Evolutionary conservation across 2,113 vertebrate genomes (phyloP).

Genomic region (Centropus bengalensis): DNA sequence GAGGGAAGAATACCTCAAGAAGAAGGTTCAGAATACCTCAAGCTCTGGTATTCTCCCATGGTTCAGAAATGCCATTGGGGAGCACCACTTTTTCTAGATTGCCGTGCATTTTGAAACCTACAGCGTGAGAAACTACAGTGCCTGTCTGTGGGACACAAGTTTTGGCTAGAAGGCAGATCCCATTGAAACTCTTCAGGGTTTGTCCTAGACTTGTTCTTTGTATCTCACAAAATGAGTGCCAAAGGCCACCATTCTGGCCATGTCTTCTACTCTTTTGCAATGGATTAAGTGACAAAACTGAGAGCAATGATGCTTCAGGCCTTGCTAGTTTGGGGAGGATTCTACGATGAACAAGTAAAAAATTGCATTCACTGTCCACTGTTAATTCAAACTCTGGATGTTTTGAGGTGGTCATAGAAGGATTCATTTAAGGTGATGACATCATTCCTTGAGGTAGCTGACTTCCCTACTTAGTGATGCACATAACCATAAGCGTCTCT

Average conservation of each 20-base stretch:
- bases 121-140: not conserved
- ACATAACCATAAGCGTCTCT: not conserved
- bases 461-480: not conserved
- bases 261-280: not conserved
- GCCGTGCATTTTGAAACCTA: not conserved
- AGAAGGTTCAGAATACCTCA: too few species aligned
- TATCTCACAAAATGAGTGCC: not conserved
- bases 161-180: not conserved
- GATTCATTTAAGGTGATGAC: not conserved
- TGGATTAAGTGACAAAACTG: not conserved
- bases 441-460: not conserved
- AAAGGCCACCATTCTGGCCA: not conserved
- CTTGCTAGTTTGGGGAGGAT: not conserved
- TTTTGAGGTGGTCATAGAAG: not conserved
- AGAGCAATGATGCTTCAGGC: not conserved
- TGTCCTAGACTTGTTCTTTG: not conserved
- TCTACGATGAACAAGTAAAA: not conserved
- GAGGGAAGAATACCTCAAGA: too few species aligned
- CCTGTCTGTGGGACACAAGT: fast-evolving
- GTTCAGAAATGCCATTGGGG: not conserved
- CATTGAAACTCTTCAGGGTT: not conserved
- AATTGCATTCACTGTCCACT: not conserved
- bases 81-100: not conserved
- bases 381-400: not conserved
- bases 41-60: not conserved